Base-by-base conservation (phyloP, 2,888 invertebrate species). In the Brenthis hecate region DNA sequence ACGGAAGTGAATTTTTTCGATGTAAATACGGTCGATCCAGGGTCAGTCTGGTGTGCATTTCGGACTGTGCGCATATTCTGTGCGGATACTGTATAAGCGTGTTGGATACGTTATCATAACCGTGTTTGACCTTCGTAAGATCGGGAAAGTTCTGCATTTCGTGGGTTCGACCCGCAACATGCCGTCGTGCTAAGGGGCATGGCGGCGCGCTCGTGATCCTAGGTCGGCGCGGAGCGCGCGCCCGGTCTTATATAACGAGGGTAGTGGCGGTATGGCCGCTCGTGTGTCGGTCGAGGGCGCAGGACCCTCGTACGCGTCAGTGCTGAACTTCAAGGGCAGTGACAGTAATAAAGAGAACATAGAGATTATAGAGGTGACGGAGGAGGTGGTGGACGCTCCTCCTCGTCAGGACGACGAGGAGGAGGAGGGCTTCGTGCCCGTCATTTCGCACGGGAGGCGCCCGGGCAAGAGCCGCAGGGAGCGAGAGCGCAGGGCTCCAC, bases 271-370 rank as follows among this genome's bases (percentile, higher is more conserved):
- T 77, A 94, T 94, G 88, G 94, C 94, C 83, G 91, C 94, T 79
- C 89, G 92, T 81, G 91, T 91, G 82, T 90, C 91, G 80, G 87
- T 87, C 77, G 91, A 92, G 91, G 90, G 85, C 84, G 92, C 94
- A 75, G 95, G 95, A 79, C 94, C 95, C 80, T 96, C 96, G 66
- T 96, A 96, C 88, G 96, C 96, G 77, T 95, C 95, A 76, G 95
- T 96, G 82, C 93, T 95, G 82, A 95, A 95, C 92, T 94, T 95
- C 81, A 92, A 91, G 82, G 92, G 89, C 69, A 86, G 91, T 77
- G 94, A 94, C 66, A 93, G 93, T 78, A 94, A 95, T 75, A 95
- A 95, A 76, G 94, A 94, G 81, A 95, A 95, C 82, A 94, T 93
- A 77, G 90, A 91, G 81, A 94, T 94, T 82, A 94, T 93, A 77